Conservation (phyloP, 2,888 invertebrate genomes). For the Amaurobius ferox region DNA sequence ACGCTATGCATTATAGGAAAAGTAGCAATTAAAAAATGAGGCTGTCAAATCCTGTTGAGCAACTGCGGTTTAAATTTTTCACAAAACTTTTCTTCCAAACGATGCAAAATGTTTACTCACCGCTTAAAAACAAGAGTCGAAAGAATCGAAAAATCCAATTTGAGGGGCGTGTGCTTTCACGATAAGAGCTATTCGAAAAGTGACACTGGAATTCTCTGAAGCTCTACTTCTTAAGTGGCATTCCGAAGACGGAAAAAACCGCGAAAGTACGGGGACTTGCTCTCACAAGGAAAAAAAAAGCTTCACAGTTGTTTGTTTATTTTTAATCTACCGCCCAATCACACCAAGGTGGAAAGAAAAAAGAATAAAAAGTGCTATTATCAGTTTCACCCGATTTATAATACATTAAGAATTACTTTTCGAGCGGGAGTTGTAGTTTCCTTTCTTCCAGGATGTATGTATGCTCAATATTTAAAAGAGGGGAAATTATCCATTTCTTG, state of each 20-base stretch:
- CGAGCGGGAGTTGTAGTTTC: conserved; percentile 6
- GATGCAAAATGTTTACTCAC: too few relatives aligned
- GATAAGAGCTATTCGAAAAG: conserved; percentile 21
- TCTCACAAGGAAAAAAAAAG: conserved; percentile 41
- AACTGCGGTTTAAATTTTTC: too few relatives aligned
- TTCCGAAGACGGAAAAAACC: conserved; percentile 52
- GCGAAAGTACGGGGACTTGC: conserved; percentile 20
- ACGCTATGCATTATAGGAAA: too few relatives aligned
- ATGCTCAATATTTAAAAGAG: not conserved
- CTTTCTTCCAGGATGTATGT: conserved; percentile 33
- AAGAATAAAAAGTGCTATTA: not conserved
- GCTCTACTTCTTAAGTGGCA: conserved; percentile 55
- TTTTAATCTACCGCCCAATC: conserved; percentile 35
- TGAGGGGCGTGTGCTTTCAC: not conserved
- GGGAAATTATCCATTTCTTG: conserved; percentile 6
- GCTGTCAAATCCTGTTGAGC: too few relatives aligned
- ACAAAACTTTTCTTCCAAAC: too few relatives aligned
- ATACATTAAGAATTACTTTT: not conserved
- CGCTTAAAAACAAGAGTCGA: not conserved
- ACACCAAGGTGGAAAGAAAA: not conserved
- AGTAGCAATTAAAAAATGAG: too few relatives aligned
- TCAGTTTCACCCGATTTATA: too few relatives aligned
- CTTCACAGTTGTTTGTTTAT: conserved; percentile 6
- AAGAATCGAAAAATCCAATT: not conserved
- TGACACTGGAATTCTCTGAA: conserved; percentile 8